These are phyloP conservation scores for Tryphoninae sp. DNA, from an alignment of 2,888 invertebrate species.

Conservation along the genomic window DNA sequence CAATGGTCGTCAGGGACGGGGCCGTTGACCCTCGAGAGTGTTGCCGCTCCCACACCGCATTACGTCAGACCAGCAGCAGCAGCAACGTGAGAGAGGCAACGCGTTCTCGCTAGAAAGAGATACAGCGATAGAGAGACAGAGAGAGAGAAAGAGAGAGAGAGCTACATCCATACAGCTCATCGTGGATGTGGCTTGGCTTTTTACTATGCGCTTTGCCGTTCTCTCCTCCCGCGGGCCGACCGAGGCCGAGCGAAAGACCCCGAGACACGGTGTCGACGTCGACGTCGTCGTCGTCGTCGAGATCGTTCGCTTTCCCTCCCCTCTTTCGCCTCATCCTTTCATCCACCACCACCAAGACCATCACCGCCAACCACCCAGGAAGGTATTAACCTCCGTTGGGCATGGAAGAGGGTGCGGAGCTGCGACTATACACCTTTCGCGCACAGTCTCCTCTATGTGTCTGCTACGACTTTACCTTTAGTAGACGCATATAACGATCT, in stretches of 20 bases:
- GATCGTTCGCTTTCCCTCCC: constrained; percentile 37
- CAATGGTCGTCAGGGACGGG: constrained; percentile 71
- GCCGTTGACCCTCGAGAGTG: constrained; percentile 72
- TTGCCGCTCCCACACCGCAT: constrained; percentile 75
- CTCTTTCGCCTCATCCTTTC: constrained; percentile 18
- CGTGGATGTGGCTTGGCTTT: background rate
- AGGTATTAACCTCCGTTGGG: constrained; percentile 59
- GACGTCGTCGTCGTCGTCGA: constrained; percentile 56
- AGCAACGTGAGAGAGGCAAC: background rate
- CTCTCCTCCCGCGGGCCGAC: background rate
- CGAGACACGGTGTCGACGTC: constrained; percentile 46
- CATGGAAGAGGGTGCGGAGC: constrained; percentile 52
- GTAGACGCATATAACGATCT: constrained; percentile 34
- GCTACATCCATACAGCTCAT: background rate
- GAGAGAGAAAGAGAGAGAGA: background rate
- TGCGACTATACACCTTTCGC: background rate
- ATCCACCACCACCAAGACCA: constrained; percentile 18
- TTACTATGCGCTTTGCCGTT: background rate
- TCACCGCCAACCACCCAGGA: constrained; percentile 43
- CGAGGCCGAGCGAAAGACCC: constrained; percentile 25
- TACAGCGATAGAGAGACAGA: background rate
- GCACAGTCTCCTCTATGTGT: constrained; percentile 1
- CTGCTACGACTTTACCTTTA: constrained; percentile 24
- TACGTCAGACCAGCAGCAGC: constrained; percentile 70
- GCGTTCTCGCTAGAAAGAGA: background rate